Evolutionary conservation across 2,113 vertebrate genomes (phyloP).

Genomic region (Grus americana): DNA sequence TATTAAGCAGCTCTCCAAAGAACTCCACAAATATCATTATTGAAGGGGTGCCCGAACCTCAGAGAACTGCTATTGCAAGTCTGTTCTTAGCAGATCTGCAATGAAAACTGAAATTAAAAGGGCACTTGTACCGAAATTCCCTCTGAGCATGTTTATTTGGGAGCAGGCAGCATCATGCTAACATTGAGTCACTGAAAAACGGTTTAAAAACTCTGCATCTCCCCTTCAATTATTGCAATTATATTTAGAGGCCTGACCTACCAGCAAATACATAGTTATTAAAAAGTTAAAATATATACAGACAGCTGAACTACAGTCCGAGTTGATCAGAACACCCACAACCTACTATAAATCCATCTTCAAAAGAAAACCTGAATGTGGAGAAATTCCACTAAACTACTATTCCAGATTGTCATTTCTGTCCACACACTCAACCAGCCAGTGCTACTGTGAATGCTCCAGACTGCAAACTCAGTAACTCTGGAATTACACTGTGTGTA

Average conservation of each 20-base stretch:
- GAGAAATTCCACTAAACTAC: neutral
- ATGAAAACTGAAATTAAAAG: conserved; percentile 30
- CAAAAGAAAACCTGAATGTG: neutral
- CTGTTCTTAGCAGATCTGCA: conserved; percentile 56
- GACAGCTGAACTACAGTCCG: neutral
- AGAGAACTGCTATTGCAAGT: conserved; percentile 56
- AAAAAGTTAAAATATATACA: neutral
- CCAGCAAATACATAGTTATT: neutral
- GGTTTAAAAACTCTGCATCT: neutral
- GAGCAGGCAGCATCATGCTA: neutral
- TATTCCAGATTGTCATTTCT: neutral
- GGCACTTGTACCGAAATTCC: conserved; percentile 65
- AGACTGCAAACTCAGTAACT: neutral
- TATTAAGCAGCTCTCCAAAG: conserved; percentile 63
- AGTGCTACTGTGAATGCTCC: neutral
- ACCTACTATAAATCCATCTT: neutral
- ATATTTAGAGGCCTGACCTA: neutral
- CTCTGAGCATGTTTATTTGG: conserved; percentile 8
- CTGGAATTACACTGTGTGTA: neutral
- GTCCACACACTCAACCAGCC: neutral
- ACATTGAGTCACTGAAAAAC: neutral
- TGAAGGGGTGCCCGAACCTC: conserved; percentile 9
- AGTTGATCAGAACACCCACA: neutral
- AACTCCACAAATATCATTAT: conserved; percentile 26
- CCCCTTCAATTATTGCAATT: conserved; percentile 13